Conservation (phyloP, 1,140 invertebrate genomes). For the Eueides isabella region DNA sequence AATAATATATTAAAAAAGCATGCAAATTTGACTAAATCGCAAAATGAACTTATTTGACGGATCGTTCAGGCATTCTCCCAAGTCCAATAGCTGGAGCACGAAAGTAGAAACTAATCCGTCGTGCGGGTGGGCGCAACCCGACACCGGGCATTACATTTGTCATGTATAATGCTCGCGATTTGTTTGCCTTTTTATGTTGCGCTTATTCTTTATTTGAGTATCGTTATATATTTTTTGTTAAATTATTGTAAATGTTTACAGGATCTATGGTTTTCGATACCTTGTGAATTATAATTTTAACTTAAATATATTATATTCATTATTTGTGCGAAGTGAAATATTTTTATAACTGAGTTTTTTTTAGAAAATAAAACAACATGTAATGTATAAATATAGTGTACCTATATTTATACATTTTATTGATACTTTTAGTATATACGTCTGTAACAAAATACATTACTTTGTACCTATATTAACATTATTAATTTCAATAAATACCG, state of each 20-base stretch:
- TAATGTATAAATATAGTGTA: too few relatives aligned
- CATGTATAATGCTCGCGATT: constrained; percentile 80
- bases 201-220: constrained; percentile 67
- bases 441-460: too few relatives aligned
- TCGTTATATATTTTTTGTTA: background rate
- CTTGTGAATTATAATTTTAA: background rate
- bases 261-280: constrained; percentile 17
- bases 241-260: constrained; percentile 19
- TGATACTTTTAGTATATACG: too few relatives aligned
- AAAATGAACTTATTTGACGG: constrained; percentile 14
- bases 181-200: constrained; percentile 75
- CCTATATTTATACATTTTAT: too few relatives aligned
- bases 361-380: too few relatives aligned
- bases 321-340: background rate
- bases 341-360: too few relatives aligned
- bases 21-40: background rate
- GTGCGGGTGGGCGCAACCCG: constrained; percentile 77
- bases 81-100: constrained; percentile 11
- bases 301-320: background rate
- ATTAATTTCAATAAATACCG: too few relatives aligned
- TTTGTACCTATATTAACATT: too few relatives aligned
- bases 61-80: background rate
- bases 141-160: constrained; percentile 80
- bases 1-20: background rate
- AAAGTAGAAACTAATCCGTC: constrained; percentile 72